A percentile compares a stretch with the other conserved stretches of the same genome.
These are phyloP conservation scores for Lagria hirta DNA, from an alignment of 2,888 invertebrate species.

Conservation along the genomic window DNA sequence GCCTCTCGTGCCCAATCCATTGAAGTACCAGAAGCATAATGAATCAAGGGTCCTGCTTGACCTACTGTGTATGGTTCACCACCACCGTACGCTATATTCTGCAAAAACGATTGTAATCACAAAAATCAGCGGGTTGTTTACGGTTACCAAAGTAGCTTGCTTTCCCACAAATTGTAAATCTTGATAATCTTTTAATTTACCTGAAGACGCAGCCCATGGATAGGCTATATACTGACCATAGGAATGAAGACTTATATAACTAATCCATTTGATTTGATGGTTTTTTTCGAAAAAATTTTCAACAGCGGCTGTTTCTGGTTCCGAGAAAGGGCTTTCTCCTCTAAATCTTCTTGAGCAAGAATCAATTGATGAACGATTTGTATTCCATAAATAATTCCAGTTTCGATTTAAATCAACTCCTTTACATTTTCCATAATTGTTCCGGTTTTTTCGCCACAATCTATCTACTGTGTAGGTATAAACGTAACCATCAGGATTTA, in stretches of 20 bases:
- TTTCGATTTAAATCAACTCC: slow-evolving; percentile 86
- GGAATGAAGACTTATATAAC: slow-evolving; percentile 57
- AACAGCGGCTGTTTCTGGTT: slow-evolving; percentile 14
- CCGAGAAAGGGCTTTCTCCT: slow-evolving; percentile 17
- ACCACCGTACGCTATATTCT: slow-evolving; percentile 2
- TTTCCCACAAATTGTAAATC: slow-evolving; percentile 46
- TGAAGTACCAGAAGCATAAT: slow-evolving; percentile 5
- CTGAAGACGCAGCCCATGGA: slow-evolving; percentile 67
- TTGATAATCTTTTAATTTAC: slow-evolving; percentile 51
- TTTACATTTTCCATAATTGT: slow-evolving; percentile 62
- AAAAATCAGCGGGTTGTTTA: background rate
- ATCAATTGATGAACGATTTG: slow-evolving; percentile 9
- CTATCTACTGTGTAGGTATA: slow-evolving; percentile 79
- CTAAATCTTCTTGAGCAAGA: slow-evolving; percentile 8
- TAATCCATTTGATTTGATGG: slow-evolving; percentile 6
- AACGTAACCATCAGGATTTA: slow-evolving; percentile 87
- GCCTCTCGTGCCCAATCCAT: slow-evolving; percentile 19
- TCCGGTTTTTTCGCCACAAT: slow-evolving; percentile 81
- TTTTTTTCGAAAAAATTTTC: slow-evolving; percentile 14
- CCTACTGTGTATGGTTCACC: slow-evolving; percentile 11
- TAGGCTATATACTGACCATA: slow-evolving; percentile 77
- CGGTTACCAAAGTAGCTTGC: slow-evolving; percentile 8
- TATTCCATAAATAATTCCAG: slow-evolving; percentile 62
- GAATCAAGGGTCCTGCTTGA: slow-evolving; percentile 1
- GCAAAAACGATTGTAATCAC: background rate